Base-by-base conservation (phyloP, 2,888 invertebrate genomes). In the Drosophila meridiana region DNA sequence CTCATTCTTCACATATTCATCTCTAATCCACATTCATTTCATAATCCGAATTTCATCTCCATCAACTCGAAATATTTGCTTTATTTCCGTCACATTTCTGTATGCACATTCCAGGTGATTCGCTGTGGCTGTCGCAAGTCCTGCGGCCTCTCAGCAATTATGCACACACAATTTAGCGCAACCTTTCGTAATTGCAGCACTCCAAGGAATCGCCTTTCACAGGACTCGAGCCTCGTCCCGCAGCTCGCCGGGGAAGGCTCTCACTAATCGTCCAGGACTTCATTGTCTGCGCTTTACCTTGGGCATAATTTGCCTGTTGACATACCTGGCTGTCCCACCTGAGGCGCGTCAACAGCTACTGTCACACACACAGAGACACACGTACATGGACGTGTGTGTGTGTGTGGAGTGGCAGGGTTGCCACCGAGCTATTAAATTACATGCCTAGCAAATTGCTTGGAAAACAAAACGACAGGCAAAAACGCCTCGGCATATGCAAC, bases 301-400 rank as follows among this genome's bases (percentile, higher is more conserved):
- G 76, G 86, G 83, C 84, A 69, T 81, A 84, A 87, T 80, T 84
- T 83, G 81, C 87, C 84, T 81, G 84, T 84, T 87, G 84, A 85
- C 84, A 80, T 81, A 76, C 69, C 77, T 65, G 70, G 58, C 30
- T 71, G 72, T 75, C 78, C 72, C 83, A 84, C 82, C 83, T 80
- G 83, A 76, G 82, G 83, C 82, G 75, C 80, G 84, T 85, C 83
- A 83, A 85, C 85, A 82, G 78, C 73, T 61, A 50, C 75, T 61
- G 72, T 73, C 82, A 66, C 80, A 68, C 42, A 60, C 42, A 43
- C 43, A 26, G 20, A 20, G 20, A 20, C 60, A 63, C 47, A 52
- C 42, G 20, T 11, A 11, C 38, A 11, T 38, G 4, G 40, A 14
- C 5, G 13, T 6, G 13, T n/a, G 11, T 6, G n/a, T 36, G 50